These are phyloP conservation scores for Hephaestus fuliginosus DNA, from an alignment of 2,797 vertebrate species.

Conservation along the genomic window DNA sequence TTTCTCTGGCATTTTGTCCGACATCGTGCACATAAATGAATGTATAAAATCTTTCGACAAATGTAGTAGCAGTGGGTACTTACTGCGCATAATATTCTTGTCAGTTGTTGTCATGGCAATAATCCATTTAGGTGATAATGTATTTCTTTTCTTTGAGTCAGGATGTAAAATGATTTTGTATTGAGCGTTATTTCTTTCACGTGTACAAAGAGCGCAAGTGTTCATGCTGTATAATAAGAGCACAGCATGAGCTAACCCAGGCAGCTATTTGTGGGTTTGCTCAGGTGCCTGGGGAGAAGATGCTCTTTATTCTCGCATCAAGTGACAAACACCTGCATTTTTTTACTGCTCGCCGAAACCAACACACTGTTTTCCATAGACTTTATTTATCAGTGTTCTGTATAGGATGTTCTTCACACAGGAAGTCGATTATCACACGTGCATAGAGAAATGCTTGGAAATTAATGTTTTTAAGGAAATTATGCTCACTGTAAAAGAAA, in stretches of 20 bases:
- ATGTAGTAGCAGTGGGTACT: not conserved
- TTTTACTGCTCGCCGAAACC: not conserved
- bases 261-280: slow-evolving; percentile 34
- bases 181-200: not conserved
- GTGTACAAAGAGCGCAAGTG: not conserved
- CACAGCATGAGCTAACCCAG: slow-evolving; percentile 22
- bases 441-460: not conserved
- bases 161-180: not conserved
- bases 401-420: slow-evolving; percentile 11
- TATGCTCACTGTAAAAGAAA: not conserved
- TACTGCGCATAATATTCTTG: not conserved
- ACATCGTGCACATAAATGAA: not conserved
- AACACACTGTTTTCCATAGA: not conserved
- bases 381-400: slow-evolving; percentile 2
- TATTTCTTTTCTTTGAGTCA: slow-evolving; percentile 1
- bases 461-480: not conserved
- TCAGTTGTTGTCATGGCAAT: slow-evolving; percentile 14
- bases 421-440: not conserved
- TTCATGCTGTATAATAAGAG: slow-evolving; percentile 20
- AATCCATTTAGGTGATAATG: not conserved
- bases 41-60: not conserved
- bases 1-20: not conserved
- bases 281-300: slow-evolving; percentile 24
- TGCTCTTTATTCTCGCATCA: slow-evolving; percentile 30
- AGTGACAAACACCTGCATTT: slow-evolving; percentile 39